These are phyloP conservation scores for Tanypteryx hageni DNA, from an alignment of 2,888 invertebrate species.

Conservation along the genomic window DNA sequence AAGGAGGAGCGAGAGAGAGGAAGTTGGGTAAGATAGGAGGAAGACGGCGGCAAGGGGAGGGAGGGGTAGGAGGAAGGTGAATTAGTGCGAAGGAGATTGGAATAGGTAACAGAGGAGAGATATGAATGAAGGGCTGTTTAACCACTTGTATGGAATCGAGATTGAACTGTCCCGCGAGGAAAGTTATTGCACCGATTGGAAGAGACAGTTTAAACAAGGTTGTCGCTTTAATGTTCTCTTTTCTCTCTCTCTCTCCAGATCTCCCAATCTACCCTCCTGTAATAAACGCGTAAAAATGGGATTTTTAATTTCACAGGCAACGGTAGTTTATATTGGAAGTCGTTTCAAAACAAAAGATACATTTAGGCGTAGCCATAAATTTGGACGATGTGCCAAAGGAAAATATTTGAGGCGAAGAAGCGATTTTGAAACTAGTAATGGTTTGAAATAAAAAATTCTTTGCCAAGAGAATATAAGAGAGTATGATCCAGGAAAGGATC, in stretches of 20 bases:
- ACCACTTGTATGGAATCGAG: neutral
- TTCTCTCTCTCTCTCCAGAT: neutral
- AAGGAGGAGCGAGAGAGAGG: neutral
- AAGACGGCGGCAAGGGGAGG: neutral
- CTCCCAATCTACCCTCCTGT: neutral
- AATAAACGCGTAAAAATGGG: neutral
- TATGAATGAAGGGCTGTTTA: conserved; percentile 9
- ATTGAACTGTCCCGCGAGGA: conserved; percentile 44
- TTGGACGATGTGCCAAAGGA: neutral
- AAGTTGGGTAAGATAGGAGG: neutral
- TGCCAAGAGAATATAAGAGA: too few species aligned
- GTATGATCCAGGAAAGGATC: too few species aligned
- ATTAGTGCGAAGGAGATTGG: neutral
- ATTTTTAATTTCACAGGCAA: neutral
- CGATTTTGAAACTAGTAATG: too few species aligned
- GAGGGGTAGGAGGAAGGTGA: neutral
- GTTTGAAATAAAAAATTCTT: too few species aligned
- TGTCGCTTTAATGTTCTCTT: neutral
- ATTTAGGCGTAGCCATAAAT: neutral
- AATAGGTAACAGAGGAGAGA: neutral
- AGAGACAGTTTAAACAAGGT: conserved; percentile 12
- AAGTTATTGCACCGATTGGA: conserved; percentile 40
- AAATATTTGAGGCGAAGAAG: too few species aligned
- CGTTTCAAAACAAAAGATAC: neutral
- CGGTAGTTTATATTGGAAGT: neutral